These are phyloP conservation scores for Phyllostomus hastatus DNA, from an alignment of 2,113 vertebrate species.

Conservation along the genomic window DNA sequence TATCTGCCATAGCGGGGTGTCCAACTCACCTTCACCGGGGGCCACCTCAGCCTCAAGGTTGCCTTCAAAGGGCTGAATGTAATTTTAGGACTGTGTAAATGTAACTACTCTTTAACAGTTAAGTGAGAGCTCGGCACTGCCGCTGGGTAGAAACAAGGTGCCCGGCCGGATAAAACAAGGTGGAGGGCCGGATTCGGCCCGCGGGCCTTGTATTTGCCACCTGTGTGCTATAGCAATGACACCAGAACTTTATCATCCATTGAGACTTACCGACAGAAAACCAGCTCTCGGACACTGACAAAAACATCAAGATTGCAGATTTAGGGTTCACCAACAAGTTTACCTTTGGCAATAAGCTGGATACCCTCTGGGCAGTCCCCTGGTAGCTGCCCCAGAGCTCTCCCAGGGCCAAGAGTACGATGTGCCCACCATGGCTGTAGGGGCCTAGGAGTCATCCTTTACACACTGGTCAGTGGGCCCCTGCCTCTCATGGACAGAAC, in stretches of 20 bases:
- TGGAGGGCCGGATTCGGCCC: too few species aligned
- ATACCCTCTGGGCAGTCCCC: background rate
- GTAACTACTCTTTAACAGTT: too few species aligned
- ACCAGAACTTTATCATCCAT: background rate
- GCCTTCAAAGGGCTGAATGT: too few species aligned
- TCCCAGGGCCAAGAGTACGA: background rate
- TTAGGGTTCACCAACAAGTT: background rate
- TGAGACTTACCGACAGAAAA: background rate
- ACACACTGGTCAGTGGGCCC: background rate
- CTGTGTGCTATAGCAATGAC: background rate
- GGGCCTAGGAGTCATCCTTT: background rate
- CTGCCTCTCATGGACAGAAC: background rate
- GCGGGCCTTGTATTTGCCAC: too few species aligned
- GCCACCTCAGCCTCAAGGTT: too few species aligned
- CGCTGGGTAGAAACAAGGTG: too few species aligned
- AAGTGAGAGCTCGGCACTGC: too few species aligned
- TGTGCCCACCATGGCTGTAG: background rate
- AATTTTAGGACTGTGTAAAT: too few species aligned
- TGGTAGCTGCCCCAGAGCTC: background rate
- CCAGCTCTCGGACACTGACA: background rate
- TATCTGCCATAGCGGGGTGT: background rate
- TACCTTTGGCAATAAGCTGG: background rate
- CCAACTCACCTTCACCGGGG: too few species aligned
- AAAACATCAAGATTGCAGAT: background rate
- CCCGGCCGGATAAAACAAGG: too few species aligned